These are phyloP conservation scores for Stercorarius parasiticus DNA, from an alignment of 2,113 vertebrate species.

Conservation along the genomic window DNA sequence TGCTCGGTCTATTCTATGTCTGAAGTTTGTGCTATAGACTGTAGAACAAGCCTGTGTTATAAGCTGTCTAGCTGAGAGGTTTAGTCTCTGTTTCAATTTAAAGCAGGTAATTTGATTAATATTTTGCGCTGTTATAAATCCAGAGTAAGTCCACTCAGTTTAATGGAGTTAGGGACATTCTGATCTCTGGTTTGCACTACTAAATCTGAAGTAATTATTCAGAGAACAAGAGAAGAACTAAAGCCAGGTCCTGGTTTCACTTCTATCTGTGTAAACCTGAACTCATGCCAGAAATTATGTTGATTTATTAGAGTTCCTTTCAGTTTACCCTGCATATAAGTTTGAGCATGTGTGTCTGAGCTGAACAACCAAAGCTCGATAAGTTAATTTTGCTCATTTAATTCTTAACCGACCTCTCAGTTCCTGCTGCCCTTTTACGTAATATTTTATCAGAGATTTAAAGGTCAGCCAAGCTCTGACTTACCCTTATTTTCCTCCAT, in stretches of 20 bases:
- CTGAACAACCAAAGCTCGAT: background rate
- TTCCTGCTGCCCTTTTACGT: conserved; percentile 37
- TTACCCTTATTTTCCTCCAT: conserved; percentile 16
- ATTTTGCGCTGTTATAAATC: background rate
- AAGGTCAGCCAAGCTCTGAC: conserved; percentile 61
- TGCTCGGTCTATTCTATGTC: background rate
- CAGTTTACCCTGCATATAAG: background rate
- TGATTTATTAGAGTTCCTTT: background rate
- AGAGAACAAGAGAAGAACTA: background rate
- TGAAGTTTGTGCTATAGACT: background rate
- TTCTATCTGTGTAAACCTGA: background rate
- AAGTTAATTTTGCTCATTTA: conserved; percentile 28
- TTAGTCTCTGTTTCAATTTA: background rate
- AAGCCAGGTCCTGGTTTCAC: background rate
- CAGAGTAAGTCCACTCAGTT: background rate
- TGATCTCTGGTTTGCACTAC: background rate
- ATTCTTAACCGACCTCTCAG: background rate
- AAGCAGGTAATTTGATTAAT: background rate
- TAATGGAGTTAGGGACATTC: background rate
- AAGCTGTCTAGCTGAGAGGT: background rate
- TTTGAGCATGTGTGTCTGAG: background rate
- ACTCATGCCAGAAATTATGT: background rate
- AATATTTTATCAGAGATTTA: conserved; percentile 56
- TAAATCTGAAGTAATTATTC: background rate
- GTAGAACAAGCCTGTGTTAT: background rate